Conservation (phyloP, 2,113 vertebrate genomes). For the Taxidea taxus region DNA sequence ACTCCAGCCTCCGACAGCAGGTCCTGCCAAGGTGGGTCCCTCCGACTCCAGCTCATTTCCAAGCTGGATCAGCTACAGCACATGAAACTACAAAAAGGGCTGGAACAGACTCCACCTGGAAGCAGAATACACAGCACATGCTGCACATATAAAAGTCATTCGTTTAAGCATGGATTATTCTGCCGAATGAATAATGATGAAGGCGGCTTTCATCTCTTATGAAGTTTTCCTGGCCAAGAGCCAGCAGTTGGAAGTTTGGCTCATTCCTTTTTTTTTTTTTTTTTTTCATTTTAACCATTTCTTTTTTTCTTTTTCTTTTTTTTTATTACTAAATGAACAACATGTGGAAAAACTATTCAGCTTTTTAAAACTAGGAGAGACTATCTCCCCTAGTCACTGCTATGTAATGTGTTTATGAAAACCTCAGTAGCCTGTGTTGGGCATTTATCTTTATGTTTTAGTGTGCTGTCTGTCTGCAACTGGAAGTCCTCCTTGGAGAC, state of each 20-base stretch:
- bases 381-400: background rate
- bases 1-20: constrained; percentile 82
- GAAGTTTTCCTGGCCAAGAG: constrained; percentile 60
- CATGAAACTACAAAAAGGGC: constrained; percentile 61
- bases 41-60: constrained; percentile 1
- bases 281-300: background rate
- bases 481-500: background rate
- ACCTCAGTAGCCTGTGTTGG: background rate
- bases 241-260: constrained; percentile 53
- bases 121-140: constrained; percentile 55
- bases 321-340: constrained; percentile 55
- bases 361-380: constrained; percentile 7
- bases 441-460: background rate
- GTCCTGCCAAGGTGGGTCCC: constrained; percentile 87
- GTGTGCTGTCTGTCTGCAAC: background rate
- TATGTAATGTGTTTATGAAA: constrained; percentile 44
- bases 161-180: constrained; percentile 59
- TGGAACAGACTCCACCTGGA: constrained; percentile 59
- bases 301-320: background rate
- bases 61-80: constrained; percentile 45
- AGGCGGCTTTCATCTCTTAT: constrained; percentile 65
- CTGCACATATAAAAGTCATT: constrained; percentile 55
- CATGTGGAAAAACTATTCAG: constrained; percentile 48
- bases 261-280: background rate
- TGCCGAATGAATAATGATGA: constrained; percentile 57